Evolutionary conservation across 2,797 vertebrate species (phyloP).

Genomic region (Coregonus sp.): DNA sequence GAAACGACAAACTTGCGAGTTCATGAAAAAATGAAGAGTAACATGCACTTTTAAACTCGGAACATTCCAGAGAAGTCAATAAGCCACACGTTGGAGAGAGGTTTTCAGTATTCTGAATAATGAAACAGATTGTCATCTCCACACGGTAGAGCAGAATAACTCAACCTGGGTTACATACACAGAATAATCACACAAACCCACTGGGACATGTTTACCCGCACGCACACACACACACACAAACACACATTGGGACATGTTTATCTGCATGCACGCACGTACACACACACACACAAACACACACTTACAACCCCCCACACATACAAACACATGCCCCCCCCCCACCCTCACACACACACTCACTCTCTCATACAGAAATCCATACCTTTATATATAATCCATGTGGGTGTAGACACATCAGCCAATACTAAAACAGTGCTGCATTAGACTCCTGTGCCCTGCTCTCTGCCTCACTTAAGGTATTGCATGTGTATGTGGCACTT

Average conservation of each 20-base stretch:
- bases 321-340: too few relatives aligned
- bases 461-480: slow-evolving; percentile 62
- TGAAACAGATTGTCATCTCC: slow-evolving; percentile 61
- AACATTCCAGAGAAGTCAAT: slow-evolving; percentile 70
- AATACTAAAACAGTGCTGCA: background rate
- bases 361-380: slow-evolving; percentile 57
- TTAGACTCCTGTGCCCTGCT: background rate
- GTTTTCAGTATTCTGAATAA: slow-evolving; percentile 63
- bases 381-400: slow-evolving; percentile 74
- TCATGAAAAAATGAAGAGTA: slow-evolving; percentile 74
- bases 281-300: background rate
- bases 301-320: too few relatives aligned
- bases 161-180: slow-evolving; percentile 48
- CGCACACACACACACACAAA: too few relatives aligned
- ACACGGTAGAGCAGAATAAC: slow-evolving; percentile 39
- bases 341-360: background rate
- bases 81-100: slow-evolving; percentile 33
- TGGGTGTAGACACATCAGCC: slow-evolving; percentile 49
- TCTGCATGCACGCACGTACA: too few relatives aligned
- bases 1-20: slow-evolving; percentile 55
- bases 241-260: too few relatives aligned
- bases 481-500: slow-evolving; percentile 76
- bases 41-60: slow-evolving; percentile 69
- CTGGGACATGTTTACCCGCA: too few relatives aligned
- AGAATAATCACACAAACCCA: too few relatives aligned